A percentile compares a stretch with the other conserved stretches of the same genome.
Evolutionary conservation across 2,113 vertebrate species (phyloP).

Genomic region (Scolopax mira): DNA sequence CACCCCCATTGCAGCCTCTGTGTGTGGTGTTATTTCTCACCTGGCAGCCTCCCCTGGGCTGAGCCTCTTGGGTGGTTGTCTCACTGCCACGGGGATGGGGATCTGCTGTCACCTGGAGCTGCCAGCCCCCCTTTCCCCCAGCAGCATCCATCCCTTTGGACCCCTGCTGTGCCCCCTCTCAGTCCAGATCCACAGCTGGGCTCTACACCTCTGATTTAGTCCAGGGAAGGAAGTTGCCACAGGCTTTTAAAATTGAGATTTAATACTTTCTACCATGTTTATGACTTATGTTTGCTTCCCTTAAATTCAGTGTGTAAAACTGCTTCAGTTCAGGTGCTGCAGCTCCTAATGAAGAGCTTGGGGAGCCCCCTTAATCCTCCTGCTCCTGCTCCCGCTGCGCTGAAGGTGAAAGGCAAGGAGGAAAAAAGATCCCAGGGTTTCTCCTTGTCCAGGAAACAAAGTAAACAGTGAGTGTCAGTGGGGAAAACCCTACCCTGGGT

Average conservation of each 20-base stretch:
- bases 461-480: rapidly evolving
- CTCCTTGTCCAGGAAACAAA: background rate
- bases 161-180: rapidly evolving
- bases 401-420: background rate
- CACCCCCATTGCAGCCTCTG: rapidly evolving
- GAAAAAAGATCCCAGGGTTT: background rate
- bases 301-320: background rate
- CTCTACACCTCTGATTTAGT: background rate
- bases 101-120: background rate
- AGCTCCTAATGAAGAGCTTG: background rate
- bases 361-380: background rate
- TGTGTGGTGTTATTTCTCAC: rapidly evolving
- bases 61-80: rapidly evolving
- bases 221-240: background rate
- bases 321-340: background rate
- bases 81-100: rapidly evolving
- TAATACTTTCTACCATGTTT: background rate
- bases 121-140: rapidly evolving
- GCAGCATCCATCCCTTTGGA: rapidly evolving
- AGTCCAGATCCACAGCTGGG: rapidly evolving
- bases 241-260: background rate
- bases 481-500: rapidly evolving
- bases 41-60: rapidly evolving
- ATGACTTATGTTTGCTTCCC: background rate
- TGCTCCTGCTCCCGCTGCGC: background rate